These are phyloP conservation scores for Calliphora vicina DNA, from an alignment of 1,140 invertebrate species.

Conservation along the genomic window DNA sequence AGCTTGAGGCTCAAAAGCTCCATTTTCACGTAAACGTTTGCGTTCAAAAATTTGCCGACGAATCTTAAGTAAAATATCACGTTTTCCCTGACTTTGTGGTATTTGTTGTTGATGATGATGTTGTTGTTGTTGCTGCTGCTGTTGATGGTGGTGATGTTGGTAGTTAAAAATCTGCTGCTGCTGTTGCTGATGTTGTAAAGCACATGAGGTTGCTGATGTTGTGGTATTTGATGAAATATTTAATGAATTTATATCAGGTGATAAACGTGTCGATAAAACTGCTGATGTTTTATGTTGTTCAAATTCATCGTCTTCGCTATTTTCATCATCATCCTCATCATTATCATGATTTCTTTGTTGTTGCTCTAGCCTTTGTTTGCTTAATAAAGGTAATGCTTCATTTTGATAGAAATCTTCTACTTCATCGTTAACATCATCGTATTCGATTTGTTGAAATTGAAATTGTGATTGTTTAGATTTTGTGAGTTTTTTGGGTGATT, in stretches of 20 bases:
- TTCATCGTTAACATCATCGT: background rate
- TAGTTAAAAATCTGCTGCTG: background rate
- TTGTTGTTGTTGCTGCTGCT: background rate
- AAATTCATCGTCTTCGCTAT: background rate
- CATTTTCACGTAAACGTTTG: conserved; percentile 44
- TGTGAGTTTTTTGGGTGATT: background rate
- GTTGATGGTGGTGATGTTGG: background rate
- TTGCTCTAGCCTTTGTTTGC: background rate
- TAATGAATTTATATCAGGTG: conserved; percentile 22
- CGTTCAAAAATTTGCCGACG: conserved; percentile 59
- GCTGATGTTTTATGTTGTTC: background rate
- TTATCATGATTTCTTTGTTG: background rate
- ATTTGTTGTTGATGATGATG: conserved; percentile 31
- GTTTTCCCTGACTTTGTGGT: conserved; percentile 37
- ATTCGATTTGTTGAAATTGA: conserved; percentile 2
- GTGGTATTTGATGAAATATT: conserved; percentile 8
- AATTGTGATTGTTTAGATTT: conserved; percentile 10
- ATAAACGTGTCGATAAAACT: conserved; percentile 15
- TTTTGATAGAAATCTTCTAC: background rate
- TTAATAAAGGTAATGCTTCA: conserved; percentile 15
- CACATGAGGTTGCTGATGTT: background rate
- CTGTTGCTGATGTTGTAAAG: conserved; percentile 44
- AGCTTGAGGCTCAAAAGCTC: conserved; percentile 39
- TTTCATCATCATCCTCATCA: too few species aligned
- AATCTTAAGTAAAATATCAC: conserved; percentile 56